Base-by-base conservation (phyloP, 2,113 vertebrate species). In the Arvicanthis niloticus region DNA sequence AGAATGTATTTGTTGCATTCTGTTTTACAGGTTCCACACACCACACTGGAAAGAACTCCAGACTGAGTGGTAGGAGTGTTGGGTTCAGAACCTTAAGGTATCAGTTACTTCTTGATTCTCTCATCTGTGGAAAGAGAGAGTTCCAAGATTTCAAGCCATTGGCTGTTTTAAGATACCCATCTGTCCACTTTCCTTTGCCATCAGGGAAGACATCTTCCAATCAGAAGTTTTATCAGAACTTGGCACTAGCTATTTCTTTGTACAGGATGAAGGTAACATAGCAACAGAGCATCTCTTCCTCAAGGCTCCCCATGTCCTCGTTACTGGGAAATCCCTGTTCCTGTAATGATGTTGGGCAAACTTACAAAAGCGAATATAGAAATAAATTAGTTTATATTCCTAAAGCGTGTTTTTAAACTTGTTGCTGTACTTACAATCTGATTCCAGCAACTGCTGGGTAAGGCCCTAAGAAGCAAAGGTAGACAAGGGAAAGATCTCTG, bases 131-230 rank as follows among this genome's bases (percentile, higher is more conserved):
- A 67, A 95, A 95, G 40, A 65, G 40, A 42, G 16, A 53, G 11
- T 87, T 89, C 40, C 37, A 9, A 45, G 37, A 34, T n/a, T 70
- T 40, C 72, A 45, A 48, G 72, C 29, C 34, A 51, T 72, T 86
- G 86, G 31, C 76, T 56, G 48, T 86, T 95, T 91, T 17, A 2
- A 37, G 78, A 96, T 56, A 7, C 40, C 48, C 90, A 13, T 91
- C 81, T 84, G 15, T 62, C 40, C 11, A 45, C 81, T 80, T 93
- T 88, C 72, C 93, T 76, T 86, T 77, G 81, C 89, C 29, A 93
- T 96, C 92, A 81, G 34, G 80, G 81, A 70, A 75, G n/a, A 12
- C 37, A 29, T 91, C 94, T 96, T 92, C 45, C 89, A 94, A 51
- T 92, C 88, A 60, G 81, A 96, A 53, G 78, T 87, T 92, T 67